These are phyloP conservation scores for Actenoides lindsayi DNA, from an alignment of 2,113 vertebrate genomes.

Conservation along the genomic window DNA sequence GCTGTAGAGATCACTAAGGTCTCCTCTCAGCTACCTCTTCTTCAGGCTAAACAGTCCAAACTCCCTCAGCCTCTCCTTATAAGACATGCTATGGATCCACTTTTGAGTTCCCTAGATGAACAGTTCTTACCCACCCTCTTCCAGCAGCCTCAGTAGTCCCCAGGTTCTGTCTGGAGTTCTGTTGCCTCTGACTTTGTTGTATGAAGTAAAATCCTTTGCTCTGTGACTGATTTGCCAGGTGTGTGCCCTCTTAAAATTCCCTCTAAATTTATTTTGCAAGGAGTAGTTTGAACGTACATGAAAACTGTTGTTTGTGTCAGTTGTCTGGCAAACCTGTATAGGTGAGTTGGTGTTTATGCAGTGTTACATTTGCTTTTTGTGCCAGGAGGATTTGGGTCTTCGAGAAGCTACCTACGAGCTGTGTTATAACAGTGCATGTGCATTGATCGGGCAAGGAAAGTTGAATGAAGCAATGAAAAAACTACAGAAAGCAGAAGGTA, in stretches of 20 bases:
- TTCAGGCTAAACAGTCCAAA: too few relatives aligned
- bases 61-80: too few relatives aligned
- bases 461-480: slow-evolving; percentile 88
- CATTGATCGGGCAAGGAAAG: slow-evolving; percentile 90
- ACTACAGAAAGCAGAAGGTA: slow-evolving; percentile 93
- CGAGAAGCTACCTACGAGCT: slow-evolving; percentile 93
- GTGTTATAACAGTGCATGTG: slow-evolving; percentile 93
- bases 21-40: too few relatives aligned
- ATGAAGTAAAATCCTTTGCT: background rate
- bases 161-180: background rate
- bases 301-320: background rate
- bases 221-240: background rate
- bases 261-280: background rate
- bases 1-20: too few relatives aligned
- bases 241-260: background rate
- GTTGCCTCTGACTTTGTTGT: background rate
- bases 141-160: background rate
- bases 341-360: background rate
- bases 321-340: background rate
- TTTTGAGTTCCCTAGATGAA: background rate
- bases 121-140: background rate
- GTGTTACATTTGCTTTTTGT: background rate
- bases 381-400: slow-evolving; percentile 91
- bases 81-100: background rate
- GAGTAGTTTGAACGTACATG: background rate